Conservation (phyloP, 35 echinoderm and acorn worm species). For the Patiria miniata region DNA sequence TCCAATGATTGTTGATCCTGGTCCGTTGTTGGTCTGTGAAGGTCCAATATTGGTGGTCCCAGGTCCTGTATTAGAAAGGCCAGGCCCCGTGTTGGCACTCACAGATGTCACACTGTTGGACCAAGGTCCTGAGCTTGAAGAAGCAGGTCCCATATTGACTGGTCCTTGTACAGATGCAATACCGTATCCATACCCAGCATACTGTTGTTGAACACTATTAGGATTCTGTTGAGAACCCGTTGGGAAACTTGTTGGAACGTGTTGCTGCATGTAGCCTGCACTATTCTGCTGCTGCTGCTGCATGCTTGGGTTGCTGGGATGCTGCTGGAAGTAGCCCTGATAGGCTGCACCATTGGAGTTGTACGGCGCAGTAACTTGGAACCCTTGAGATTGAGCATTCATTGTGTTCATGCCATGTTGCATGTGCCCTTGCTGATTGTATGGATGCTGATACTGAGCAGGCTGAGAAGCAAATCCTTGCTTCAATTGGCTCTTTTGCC, state of each 20-base stretch:
- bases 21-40: too few relatives aligned
- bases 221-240: background rate
- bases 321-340: background rate
- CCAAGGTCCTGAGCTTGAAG: too few relatives aligned
- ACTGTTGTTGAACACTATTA: slow-evolving; percentile 1
- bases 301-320: background rate
- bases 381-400: background rate
- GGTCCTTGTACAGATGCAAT: background rate
- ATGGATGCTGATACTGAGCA: background rate
- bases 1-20: too few relatives aligned
- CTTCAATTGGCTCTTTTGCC: too few relatives aligned
- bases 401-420: background rate
- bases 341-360: background rate
- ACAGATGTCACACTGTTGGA: too few relatives aligned
- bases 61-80: too few relatives aligned
- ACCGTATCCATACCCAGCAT: background rate
- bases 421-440: background rate
- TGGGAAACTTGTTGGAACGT: background rate
- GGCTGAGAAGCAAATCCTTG: too few relatives aligned
- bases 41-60: too few relatives aligned
- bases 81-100: too few relatives aligned
- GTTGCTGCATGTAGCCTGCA: slow-evolving; percentile 3
- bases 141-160: background rate
- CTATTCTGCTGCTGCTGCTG: background rate
- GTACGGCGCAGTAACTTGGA: background rate